Conservation (phyloP, 1,140 invertebrate species). For the Temnothorax longispinosus region DNA sequence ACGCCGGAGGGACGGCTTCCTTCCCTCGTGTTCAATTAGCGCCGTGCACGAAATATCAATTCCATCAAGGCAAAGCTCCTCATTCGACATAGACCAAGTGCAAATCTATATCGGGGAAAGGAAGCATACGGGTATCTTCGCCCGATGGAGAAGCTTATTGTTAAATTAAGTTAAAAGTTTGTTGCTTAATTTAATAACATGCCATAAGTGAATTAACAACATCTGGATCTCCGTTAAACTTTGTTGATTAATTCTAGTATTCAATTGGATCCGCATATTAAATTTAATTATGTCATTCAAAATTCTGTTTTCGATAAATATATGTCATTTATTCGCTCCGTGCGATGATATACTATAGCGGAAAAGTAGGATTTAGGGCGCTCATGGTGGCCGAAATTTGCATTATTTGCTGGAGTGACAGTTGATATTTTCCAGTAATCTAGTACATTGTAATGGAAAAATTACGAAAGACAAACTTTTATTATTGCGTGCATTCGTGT, state of each 20-base stretch:
- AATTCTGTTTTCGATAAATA: not conserved
- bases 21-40: slow-evolving; percentile 74
- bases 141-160: not conserved
- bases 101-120: slow-evolving; percentile 7
- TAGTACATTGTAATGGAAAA: too few species aligned
- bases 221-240: not conserved
- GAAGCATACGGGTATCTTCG: not conserved
- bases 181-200: slow-evolving; percentile 26
- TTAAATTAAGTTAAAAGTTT: slow-evolving; percentile 47
- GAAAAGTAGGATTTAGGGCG: too few species aligned
- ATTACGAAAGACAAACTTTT: too few species aligned
- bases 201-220: not conserved
- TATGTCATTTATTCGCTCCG: not conserved
- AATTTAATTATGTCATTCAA: slow-evolving; percentile 16
- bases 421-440: too few species aligned
- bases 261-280: slow-evolving; percentile 21
- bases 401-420: too few species aligned
- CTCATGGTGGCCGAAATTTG: too few species aligned
- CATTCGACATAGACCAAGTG: slow-evolving; percentile 57
- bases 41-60: slow-evolving; percentile 73
- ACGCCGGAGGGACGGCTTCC: slow-evolving; percentile 64
- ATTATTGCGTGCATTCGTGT: too few species aligned
- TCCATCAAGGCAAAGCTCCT: slow-evolving; percentile 64
- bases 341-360: too few species aligned
- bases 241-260: slow-evolving; percentile 32